Conservation (phyloP, 2,888 invertebrate genomes). For the Hydropsyche betteni region DNA sequence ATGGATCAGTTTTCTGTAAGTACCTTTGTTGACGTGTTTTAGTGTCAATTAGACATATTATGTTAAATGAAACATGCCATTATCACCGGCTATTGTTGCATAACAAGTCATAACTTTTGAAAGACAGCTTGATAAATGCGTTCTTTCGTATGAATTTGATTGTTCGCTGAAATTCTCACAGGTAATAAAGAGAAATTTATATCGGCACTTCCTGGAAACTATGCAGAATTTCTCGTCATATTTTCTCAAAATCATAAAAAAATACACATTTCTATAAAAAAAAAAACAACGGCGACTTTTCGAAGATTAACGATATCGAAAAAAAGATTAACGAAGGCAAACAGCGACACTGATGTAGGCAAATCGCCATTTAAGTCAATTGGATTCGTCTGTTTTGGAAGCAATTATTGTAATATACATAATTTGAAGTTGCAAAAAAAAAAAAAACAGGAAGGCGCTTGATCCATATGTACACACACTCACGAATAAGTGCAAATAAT, state of each 20-base stretch:
- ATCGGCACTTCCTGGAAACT: neutral
- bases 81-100: neutral
- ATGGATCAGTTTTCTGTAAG: neutral
- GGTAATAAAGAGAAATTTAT: neutral
- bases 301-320: neutral
- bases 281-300: neutral
- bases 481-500: neutral
- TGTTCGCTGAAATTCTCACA: neutral
- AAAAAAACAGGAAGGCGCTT: slow-evolving; percentile 11
- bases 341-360: neutral
- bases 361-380: slow-evolving; percentile 19
- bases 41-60: slow-evolving; percentile 9
- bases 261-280: neutral
- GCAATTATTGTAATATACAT: slow-evolving; percentile 16
- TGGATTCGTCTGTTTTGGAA: neutral
- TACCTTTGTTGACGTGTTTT: slow-evolving; percentile 11
- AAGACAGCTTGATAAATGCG: too few relatives aligned
- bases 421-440: neutral
- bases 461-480: neutral
- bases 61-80: slow-evolving; percentile 2
- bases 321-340: slow-evolving; percentile 2
- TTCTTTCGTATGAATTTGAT: too few relatives aligned
- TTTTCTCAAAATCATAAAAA: neutral
- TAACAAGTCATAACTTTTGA: neutral
- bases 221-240: neutral